These are phyloP conservation scores for Triplophysa dalaica DNA, from an alignment of 2,113 vertebrate species.

Conservation along the genomic window DNA sequence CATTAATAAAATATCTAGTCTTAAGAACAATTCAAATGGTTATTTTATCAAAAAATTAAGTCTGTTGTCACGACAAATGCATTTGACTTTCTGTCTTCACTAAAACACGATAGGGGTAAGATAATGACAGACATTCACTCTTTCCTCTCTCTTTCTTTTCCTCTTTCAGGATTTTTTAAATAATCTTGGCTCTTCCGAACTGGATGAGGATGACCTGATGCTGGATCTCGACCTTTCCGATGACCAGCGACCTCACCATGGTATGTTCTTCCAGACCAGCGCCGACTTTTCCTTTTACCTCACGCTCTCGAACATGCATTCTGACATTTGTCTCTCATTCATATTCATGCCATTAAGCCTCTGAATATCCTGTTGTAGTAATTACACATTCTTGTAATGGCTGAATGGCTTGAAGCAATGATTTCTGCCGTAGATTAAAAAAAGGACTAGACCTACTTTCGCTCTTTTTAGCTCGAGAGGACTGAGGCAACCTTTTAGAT, in stretches of 20 bases:
- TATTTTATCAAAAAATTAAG: too few species aligned
- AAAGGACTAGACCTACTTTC: neutral
- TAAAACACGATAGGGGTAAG: too few species aligned
- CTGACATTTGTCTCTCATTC: slow-evolving; percentile 14
- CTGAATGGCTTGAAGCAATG: slow-evolving; percentile 20
- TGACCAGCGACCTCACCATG: slow-evolving; percentile 85
- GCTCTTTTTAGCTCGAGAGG: neutral
- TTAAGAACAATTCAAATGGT: too few species aligned
- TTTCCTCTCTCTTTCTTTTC: neutral
- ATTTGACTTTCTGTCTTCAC: too few species aligned
- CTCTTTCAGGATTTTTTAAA: slow-evolving; percentile 88
- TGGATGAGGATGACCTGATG: slow-evolving; percentile 98
- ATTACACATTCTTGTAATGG: slow-evolving; percentile 20
- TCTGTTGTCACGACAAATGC: too few species aligned
- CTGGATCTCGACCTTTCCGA: slow-evolving; percentile 94
- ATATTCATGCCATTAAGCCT: slow-evolving; percentile 20
- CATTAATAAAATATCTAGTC: neutral
- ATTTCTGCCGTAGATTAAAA: slow-evolving; percentile 10
- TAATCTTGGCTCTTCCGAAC: slow-evolving; percentile 93
- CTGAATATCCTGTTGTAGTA: slow-evolving; percentile 16
- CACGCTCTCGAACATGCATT: slow-evolving; percentile 7
- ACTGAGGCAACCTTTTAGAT: slow-evolving; percentile 2
- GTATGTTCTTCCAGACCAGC: slow-evolving; percentile 68
- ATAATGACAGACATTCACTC: too few species aligned
- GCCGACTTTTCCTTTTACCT: slow-evolving; percentile 12